Evolutionary conservation across 1,140 invertebrate genomes (phyloP), one percentile per base, ranked within the genome.

Genomic region (Stenopsyche tienmushanensis): DNA sequence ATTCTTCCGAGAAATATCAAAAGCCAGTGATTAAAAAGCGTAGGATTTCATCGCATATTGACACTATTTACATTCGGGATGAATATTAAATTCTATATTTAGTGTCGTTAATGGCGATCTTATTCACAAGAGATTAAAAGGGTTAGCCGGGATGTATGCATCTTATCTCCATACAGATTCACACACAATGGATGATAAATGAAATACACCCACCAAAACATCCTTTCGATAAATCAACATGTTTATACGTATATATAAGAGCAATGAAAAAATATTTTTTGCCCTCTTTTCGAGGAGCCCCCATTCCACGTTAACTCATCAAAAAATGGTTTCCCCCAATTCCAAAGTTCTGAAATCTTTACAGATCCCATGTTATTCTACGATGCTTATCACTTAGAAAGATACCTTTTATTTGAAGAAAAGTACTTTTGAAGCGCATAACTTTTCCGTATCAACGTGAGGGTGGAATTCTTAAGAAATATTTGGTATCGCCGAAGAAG

Each of bases 341-440:
- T n/a, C n/a, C n/a, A n/a, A n/a, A n/a, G n/a, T n/a, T n/a, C n/a
- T n/a, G 44, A 47, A 58, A 17, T 58, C 34, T 45, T 58, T 58
- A 23, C 55, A 47, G 57, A 45, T 60, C 57, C 57, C 42, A 34
- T 60, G 57, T 47, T 60, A 60, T 60, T 60, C 42, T 17, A 24
- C 20, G 57, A 60, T 60, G 57, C 57, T 60, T 60, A 60, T 60
- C 57, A 60, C 42, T 60, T 60, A 60, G 42, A 23, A 60, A 34
- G 23, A 47, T 60, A 60, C 20, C 57, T 60, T 60, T 60, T 60
- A 60, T 60, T 60, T 49, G 57, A 45, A 23, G 44, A 34, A 60
- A 47, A 47, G 57, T 60, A 60, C 41, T 47, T 60, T 60, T 49
- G 57, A 47, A 47, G 44, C 29, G 41, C 41, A 60, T 60, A 60